Evolutionary conservation across 2,888 invertebrate species (phyloP).

Genomic region (Drosophila meridiana): DNA sequence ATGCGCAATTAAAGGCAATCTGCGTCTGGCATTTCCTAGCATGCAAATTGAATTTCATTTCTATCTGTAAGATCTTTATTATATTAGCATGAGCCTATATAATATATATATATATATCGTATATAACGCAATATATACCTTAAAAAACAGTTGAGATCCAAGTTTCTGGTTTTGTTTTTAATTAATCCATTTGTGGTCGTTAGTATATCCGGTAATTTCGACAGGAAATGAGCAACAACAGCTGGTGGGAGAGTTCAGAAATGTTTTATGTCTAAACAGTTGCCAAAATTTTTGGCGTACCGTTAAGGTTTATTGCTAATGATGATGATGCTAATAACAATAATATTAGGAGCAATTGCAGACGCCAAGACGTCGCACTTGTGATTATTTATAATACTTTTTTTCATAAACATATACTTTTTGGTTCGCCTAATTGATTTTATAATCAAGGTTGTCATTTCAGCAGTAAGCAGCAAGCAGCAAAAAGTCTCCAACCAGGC

Average conservation of each 20-base stretch:
- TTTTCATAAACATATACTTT: constrained; percentile 9
- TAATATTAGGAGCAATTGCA: constrained; percentile 41
- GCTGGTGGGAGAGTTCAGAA: constrained; percentile 41
- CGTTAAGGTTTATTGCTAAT: constrained; percentile 49
- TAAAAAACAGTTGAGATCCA: constrained; percentile 17
- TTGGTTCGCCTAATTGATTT: constrained; percentile 71
- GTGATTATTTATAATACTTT: constrained; percentile 23
- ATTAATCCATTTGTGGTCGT: constrained; percentile 75
- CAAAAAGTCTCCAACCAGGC: constrained; percentile 29
- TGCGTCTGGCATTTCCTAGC: constrained; percentile 63
- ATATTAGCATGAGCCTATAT: neutral
- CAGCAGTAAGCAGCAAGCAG: constrained; percentile 48
- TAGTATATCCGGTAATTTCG: constrained; percentile 68
- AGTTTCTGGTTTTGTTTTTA: constrained; percentile 55
- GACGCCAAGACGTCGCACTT: constrained; percentile 39
- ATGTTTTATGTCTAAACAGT: constrained; percentile 29
- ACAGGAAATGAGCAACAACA: constrained; percentile 59
- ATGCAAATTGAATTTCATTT: constrained; percentile 51
- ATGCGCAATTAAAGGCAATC: constrained; percentile 73
- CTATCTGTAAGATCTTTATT: constrained; percentile 2
- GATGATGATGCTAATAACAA: constrained; percentile 41
- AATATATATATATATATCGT: neutral
- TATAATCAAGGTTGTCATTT: constrained; percentile 78
- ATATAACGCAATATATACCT: neutral
- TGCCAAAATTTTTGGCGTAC: constrained; percentile 51